Percentiles rank a stretch among this genome's conserved stretches.
Conservation (phyloP, 2,113 vertebrate genomes). For the Nesospiza acunhae region DNA sequence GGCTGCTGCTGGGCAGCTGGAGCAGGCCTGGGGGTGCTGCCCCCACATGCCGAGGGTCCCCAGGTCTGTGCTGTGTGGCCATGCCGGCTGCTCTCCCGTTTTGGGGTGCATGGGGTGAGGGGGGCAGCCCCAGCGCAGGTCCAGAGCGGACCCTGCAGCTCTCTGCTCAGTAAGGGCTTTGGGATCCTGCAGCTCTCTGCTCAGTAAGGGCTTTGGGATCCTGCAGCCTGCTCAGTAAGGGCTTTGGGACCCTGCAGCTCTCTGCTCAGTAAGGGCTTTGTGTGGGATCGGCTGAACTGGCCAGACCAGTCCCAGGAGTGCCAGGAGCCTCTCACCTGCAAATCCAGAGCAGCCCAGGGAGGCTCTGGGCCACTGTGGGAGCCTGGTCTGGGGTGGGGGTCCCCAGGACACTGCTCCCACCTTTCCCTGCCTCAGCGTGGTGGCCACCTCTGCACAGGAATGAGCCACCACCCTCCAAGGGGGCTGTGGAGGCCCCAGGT, state of each 20-base stretch:
- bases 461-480: neutral
- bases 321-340: neutral
- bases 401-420: fast-evolving
- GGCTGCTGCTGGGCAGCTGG: no score
- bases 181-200: no score
- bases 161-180: no score
- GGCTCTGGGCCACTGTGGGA: neutral
- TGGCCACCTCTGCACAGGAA: neutral
- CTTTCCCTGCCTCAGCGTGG: neutral
- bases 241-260: neutral
- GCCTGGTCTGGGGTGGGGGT: fast-evolving
- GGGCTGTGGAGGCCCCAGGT: fast-evolving
- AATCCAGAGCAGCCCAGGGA: neutral
- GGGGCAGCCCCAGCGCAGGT: neutral
- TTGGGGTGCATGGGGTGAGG: neutral
- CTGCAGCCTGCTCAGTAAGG: neutral
- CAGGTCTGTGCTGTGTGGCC: fast-evolving
- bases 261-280: neutral
- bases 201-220: neutral
- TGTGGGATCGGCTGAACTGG: neutral
- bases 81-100: fast-evolving
- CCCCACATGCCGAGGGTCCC: neutral
- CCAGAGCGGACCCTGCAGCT: neutral
- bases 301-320: neutral
- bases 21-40: no score